Evolutionary conservation across 2,888 invertebrate genomes (phyloP), one percentile per base, ranked within the genome.

Genomic region (Drosophila sordidula): DNA sequence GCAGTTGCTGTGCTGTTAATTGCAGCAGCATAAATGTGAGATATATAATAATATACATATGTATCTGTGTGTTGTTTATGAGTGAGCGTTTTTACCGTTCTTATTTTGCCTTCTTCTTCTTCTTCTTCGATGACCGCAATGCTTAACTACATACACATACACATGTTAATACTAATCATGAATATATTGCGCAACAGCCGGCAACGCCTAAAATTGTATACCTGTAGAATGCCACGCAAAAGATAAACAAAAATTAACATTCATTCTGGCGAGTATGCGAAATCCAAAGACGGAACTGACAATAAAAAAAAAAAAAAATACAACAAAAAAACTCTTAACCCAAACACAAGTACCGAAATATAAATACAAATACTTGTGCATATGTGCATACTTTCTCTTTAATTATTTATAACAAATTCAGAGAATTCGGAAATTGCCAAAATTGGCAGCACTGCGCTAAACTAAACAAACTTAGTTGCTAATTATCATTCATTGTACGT

Each of bases 181-280:
- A 42, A 29, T 12, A 29, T 6, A 38, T 70, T 71, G 41, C 71
- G 75, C 55, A 71, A 74, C 32, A 56, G 41, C 22, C 42, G 73
- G 73, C 58, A 59, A 55, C 39, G 29, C 34, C 11, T 12, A 36
- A 9, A 36, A 8, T 18, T 50, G 46, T 47, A 14, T 66, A 63
- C 75, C 62, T 70, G 75, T 46, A 54, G 45, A 65, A 78, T 65
- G 51, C 26, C 42, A 32, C 51, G n/a, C 63, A 42, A 55, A 51
- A 58, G 46, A 57, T 75, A 56, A 80, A 87, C 81, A 80, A 42
- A 68, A 84, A 85, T 81, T 81, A 81, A 74, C 85, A 78, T 84
- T 78, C 70, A 78, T 80, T 83, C 63, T 64, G 57, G 46, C 67
- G 34, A 59, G 44, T 66, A 41, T 81, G 85, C 61, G 68, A 79